phyloP scores from a whole-genome alignment of 2,888 invertebrate species.

The Antheraea yamamai region DNA sequence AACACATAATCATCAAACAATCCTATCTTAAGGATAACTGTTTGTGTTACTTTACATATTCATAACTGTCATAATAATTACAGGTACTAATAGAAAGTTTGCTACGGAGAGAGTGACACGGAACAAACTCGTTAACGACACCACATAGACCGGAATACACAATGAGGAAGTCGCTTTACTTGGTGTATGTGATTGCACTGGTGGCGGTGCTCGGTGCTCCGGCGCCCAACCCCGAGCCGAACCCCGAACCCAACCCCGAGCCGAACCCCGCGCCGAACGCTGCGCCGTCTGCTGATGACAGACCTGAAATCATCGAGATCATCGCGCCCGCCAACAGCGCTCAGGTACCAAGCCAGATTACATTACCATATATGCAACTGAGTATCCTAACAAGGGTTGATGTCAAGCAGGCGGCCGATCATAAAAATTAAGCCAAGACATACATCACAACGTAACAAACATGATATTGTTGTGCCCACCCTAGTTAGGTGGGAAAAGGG shows the following conservation, averaged over 20 bases:
- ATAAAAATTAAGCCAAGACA: too few relatives aligned
- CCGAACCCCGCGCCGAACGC: slow-evolving; percentile 51
- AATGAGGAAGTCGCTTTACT: slow-evolving; percentile 55
- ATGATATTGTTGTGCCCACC: too few relatives aligned
- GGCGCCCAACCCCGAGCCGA: slow-evolving; percentile 46
- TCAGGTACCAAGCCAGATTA: slow-evolving; percentile 51
- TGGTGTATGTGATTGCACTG: slow-evolving; percentile 48
- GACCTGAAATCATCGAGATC: slow-evolving; percentile 77
- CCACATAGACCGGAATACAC: slow-evolving; percentile 25
- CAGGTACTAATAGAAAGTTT: slow-evolving; percentile 43
- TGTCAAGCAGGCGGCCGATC: too few relatives aligned
- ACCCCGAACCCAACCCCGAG: slow-evolving; percentile 29
- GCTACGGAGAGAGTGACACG: slow-evolving; percentile 39
- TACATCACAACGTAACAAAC: too few relatives aligned
- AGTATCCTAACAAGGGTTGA: neutral
- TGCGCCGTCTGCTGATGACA: slow-evolving; percentile 56
- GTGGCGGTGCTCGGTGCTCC: slow-evolving; percentile 46
- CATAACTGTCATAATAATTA: slow-evolving; percentile 7
- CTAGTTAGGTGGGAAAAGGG: too few relatives aligned
- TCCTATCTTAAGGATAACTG: neutral
- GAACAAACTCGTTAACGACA: slow-evolving; percentile 18
- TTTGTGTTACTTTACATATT: neutral
- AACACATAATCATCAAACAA: neutral
- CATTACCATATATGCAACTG: neutral
- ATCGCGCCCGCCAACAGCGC: slow-evolving; percentile 77